phyloP scores from a whole-genome alignment of 2,113 vertebrate species.

The Zeus faber region DNA sequence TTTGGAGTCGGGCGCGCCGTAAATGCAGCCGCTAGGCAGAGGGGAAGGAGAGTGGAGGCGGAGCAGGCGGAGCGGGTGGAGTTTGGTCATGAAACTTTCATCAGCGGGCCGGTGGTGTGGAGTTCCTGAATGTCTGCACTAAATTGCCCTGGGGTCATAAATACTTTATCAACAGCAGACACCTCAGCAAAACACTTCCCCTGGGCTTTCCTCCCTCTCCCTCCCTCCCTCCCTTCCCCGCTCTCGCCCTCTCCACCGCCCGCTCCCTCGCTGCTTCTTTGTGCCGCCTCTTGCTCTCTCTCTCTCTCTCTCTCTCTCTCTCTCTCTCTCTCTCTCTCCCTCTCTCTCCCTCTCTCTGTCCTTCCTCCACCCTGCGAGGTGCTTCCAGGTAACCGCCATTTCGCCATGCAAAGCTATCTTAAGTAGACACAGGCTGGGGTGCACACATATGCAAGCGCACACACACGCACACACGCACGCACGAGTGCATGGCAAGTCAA shows the following conservation, averaged over 20 bases:
- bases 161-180: constrained; percentile 66
- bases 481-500: too few relatives aligned
- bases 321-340: background rate
- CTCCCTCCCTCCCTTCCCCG: background rate
- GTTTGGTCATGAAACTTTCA: constrained; percentile 67
- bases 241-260: background rate
- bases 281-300: background rate
- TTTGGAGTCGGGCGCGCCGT: too few relatives aligned
- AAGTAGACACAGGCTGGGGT: too few relatives aligned
- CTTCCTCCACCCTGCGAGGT: constrained; percentile 3
- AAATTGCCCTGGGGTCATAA: constrained; percentile 58
- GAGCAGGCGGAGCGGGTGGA: too few relatives aligned
- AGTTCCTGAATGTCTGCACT: constrained; percentile 66
- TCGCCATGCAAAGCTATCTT: too few relatives aligned
- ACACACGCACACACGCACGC: too few relatives aligned
- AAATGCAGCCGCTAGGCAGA: too few relatives aligned
- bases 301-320: background rate
- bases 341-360: background rate
- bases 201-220: constrained; percentile 11
- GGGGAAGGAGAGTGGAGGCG: too few relatives aligned
- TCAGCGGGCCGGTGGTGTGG: constrained; percentile 52
- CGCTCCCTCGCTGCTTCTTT: background rate
- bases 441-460: too few relatives aligned
- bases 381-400: too few relatives aligned
- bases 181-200: constrained; percentile 53